These are phyloP conservation scores for Ferrisia virgata DNA, from an alignment of 2,888 invertebrate genomes.

Conservation along the genomic window DNA sequence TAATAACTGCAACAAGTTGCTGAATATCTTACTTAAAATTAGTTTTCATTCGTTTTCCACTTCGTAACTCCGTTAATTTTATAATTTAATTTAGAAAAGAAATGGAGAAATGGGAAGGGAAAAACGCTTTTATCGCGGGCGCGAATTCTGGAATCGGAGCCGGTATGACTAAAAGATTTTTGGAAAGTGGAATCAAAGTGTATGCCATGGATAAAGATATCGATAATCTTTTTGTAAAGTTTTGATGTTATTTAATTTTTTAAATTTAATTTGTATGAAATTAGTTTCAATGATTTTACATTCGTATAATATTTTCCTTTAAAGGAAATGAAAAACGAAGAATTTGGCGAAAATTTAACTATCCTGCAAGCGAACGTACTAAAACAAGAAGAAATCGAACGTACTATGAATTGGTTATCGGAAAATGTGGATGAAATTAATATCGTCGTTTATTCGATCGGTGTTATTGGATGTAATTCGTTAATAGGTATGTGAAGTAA, in stretches of 20 bases:
- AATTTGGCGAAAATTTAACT: slow-evolving; percentile 26
- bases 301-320: not conserved
- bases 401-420: not conserved
- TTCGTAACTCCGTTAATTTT: not conserved
- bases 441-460: slow-evolving; percentile 22
- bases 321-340: slow-evolving; percentile 38
- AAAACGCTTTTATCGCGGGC: slow-evolving; percentile 31
- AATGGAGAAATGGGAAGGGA: slow-evolving; percentile 36
- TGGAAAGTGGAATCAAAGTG: slow-evolving; percentile 20
- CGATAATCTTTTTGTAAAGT: slow-evolving; percentile 2
- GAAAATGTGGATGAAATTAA: slow-evolving; percentile 10
- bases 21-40: not conserved
- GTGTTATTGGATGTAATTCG: slow-evolving; percentile 26
- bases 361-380: slow-evolving; percentile 20
- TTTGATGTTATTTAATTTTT: not conserved
- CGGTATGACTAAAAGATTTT: not conserved
- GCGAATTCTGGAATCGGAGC: slow-evolving; percentile 38
- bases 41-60: not conserved
- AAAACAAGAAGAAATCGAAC: slow-evolving; percentile 8
- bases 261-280: too few species aligned
- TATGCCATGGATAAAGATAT: slow-evolving; percentile 34
- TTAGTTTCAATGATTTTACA: not conserved
- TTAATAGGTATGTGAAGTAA: slow-evolving; percentile 5
- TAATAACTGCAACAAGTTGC: not conserved
- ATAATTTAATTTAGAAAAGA: not conserved